These are phyloP conservation scores for Antheraea yamamai DNA, from an alignment of 2,888 invertebrate genomes.

Conservation along the genomic window DNA sequence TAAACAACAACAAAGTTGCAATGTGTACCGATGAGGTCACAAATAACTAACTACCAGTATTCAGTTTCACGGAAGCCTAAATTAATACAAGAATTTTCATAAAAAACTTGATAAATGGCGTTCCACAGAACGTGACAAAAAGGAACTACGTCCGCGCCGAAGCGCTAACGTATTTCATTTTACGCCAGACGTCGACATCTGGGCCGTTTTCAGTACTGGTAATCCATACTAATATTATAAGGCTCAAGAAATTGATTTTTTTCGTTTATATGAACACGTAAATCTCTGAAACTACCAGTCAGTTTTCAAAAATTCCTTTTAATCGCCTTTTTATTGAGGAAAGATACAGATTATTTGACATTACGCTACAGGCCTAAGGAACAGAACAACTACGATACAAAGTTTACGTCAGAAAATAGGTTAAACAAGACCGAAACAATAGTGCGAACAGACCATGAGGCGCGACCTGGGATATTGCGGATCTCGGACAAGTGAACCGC, in stretches of 20 bases:
- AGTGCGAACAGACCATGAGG: too few species aligned
- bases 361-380: too few species aligned
- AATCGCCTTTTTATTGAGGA: too few species aligned
- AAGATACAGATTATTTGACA: too few species aligned
- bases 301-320: too few species aligned
- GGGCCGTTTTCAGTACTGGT: conserved; percentile 60
- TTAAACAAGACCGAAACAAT: too few species aligned
- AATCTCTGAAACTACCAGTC: not conserved
- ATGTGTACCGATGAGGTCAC: conserved; percentile 69
- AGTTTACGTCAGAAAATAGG: too few species aligned
- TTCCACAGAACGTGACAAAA: conserved; percentile 72
- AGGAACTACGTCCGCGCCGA: conserved; percentile 69
- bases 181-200: conserved; percentile 71
- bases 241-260: conserved; percentile 16
- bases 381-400: too few species aligned
- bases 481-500: too few species aligned
- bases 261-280: too few species aligned
- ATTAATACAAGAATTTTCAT: conserved; percentile 78
- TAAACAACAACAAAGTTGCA: conserved; percentile 66
- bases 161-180: conserved; percentile 78
- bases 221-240: not conserved
- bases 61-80: conserved; percentile 77
- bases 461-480: too few species aligned
- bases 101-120: conserved; percentile 80
- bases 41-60: conserved; percentile 63